A percentile compares a stretch with the other conserved stretches of the same genome.
Evolutionary conservation across 2,113 vertebrate species (phyloP).

Genomic region (Drymodes brunneopygia): DNA sequence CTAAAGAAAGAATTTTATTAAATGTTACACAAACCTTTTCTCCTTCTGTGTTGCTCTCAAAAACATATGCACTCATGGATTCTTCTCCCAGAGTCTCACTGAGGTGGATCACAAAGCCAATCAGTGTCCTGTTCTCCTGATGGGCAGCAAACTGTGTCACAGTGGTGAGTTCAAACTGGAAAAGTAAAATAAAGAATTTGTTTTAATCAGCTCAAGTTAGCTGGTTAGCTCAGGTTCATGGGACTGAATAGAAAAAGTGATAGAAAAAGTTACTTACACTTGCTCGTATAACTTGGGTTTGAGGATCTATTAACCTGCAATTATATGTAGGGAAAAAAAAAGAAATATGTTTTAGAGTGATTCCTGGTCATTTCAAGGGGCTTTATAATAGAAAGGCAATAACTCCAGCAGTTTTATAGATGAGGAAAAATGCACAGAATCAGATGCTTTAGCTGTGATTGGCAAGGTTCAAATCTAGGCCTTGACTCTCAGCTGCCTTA

Average conservation of each 20-base stretch:
- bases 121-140: slow-evolving; percentile 90
- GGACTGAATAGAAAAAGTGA: neutral
- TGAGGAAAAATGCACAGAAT: neutral
- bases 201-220: neutral
- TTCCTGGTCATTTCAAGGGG: neutral
- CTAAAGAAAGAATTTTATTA: neutral
- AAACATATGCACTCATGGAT: slow-evolving; percentile 85
- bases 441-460: neutral
- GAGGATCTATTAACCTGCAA: slow-evolving; percentile 93
- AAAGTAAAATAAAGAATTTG: neutral
- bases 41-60: slow-evolving; percentile 98
- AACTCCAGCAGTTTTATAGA: neutral
- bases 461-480: neutral
- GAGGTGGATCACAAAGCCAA: slow-evolving; percentile 87
- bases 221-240: neutral
- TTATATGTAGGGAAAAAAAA: neutral
- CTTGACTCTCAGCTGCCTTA: neutral
- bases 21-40: slow-evolving; percentile 81
- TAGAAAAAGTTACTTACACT: slow-evolving; percentile 79
- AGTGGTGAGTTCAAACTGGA: slow-evolving; percentile 87
- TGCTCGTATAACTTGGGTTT: slow-evolving; percentile 93
- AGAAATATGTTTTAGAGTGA: neutral
- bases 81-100: slow-evolving; percentile 75
- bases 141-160: slow-evolving; percentile 92
- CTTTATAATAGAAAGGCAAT: neutral